phyloP scores from a whole-genome alignment of 2,888 invertebrate species.

The Eupeodes latifasciatus region DNA sequence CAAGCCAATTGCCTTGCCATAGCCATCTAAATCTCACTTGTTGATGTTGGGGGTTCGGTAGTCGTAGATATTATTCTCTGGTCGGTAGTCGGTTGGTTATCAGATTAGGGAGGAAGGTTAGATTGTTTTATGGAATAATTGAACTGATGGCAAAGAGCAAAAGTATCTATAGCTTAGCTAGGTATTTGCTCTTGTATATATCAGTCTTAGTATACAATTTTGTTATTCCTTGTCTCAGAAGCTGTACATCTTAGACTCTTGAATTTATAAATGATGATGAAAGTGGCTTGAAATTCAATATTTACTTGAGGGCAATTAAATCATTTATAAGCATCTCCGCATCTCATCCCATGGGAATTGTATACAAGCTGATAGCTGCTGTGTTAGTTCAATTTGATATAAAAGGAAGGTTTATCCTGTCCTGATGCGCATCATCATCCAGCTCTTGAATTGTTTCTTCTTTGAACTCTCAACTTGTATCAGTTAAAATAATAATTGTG shows the following conservation, averaged over 20 bases:
- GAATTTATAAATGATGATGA: constrained; percentile 21
- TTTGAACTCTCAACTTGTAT: neutral
- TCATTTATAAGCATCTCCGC: constrained; percentile 29
- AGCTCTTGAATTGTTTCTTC: neutral
- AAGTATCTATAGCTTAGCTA: neutral
- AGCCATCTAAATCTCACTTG: constrained; percentile 9
- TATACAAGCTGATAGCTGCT: neutral
- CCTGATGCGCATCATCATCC: no score
- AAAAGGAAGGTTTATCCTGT: neutral
- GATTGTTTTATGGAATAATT: constrained; percentile 40
- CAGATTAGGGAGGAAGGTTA: constrained; percentile 29
- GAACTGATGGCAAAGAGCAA: constrained; percentile 33
- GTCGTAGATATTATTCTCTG: neutral
- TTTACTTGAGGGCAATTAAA: constrained; percentile 45
- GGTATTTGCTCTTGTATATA: neutral
- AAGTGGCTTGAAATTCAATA: constrained; percentile 35
- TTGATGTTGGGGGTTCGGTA: constrained; percentile 11
- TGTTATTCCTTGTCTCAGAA: neutral
- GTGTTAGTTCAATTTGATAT: neutral
- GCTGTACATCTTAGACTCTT: neutral
- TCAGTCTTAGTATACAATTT: neutral
- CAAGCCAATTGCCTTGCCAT: no score
- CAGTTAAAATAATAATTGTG: neutral
- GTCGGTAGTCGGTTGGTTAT: constrained; percentile 10
- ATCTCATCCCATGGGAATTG: neutral